phyloP scores from a whole-genome alignment of 2,888 invertebrate genomes.

The Eurytoma californica region DNA sequence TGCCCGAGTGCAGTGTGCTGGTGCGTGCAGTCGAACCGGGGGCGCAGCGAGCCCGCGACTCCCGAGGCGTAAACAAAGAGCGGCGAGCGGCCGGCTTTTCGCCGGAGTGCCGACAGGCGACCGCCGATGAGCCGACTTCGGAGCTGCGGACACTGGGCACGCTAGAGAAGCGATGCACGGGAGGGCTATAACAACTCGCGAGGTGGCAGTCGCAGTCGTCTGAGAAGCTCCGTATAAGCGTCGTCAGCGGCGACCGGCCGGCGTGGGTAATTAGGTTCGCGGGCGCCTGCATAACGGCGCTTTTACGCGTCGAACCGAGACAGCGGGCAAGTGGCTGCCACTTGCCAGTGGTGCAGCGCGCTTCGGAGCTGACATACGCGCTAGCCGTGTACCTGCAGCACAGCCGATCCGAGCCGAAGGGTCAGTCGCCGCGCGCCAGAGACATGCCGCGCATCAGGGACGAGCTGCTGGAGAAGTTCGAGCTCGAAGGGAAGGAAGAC shows the following conservation, averaged over 20 bases:
- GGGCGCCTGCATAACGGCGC: constrained; percentile 44
- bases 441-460: constrained; percentile 65
- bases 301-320: constrained; percentile 45
- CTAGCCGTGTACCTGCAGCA: not conserved
- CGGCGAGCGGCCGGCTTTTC: not conserved
- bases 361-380: no score
- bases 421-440: not conserved
- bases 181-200: not conserved
- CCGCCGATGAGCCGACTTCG: no score
- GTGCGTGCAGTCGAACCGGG: not conserved
- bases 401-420: no score
- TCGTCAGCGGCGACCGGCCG: not conserved
- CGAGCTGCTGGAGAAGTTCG: constrained; percentile 66
- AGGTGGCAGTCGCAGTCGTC: not conserved
- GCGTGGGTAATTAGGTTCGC: not conserved
- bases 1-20: not conserved
- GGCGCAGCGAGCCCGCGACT: not conserved
- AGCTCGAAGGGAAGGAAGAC: constrained; percentile 65
- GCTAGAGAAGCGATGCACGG: not conserved
- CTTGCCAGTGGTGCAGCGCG: no score
- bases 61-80: not conserved
- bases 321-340: not conserved
- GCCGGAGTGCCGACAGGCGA: no score
- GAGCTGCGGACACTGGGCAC: not conserved
- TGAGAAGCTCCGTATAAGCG: constrained; percentile 15